Evolutionary conservation across 2,113 vertebrate species (phyloP).

Genomic region (Ivindomyrus marchei): DNA sequence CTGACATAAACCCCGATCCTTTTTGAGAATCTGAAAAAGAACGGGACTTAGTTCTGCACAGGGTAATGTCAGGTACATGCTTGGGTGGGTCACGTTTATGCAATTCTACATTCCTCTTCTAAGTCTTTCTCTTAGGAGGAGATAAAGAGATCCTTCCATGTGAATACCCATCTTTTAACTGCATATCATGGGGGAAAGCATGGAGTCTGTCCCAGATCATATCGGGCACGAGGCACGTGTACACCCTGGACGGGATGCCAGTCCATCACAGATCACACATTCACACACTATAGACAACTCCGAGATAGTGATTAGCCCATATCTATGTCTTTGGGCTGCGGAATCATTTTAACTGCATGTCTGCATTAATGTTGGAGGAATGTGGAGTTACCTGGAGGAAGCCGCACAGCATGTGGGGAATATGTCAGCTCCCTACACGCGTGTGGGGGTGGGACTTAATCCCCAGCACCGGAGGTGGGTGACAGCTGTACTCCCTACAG

Average conservation of each 20-base stretch:
- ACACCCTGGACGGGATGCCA: not conserved
- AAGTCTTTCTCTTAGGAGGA: not conserved
- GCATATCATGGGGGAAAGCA: not conserved
- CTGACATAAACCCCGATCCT: not conserved
- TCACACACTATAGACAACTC: not conserved
- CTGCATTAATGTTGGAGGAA: not conserved
- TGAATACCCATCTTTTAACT: not conserved
- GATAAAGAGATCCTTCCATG: not conserved
- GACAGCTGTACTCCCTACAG: not conserved
- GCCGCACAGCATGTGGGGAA: not conserved
- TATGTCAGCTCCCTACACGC: not conserved
- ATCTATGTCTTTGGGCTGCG: not conserved
- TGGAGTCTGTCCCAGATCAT: not conserved
- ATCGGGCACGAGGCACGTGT: not conserved
- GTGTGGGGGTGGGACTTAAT: not conserved
- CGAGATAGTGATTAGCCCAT: not conserved
- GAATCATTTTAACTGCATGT: not conserved
- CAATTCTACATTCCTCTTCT: not conserved
- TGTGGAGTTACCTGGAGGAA: not conserved
- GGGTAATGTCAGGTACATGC: not conserved
- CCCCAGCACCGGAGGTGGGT: not conserved
- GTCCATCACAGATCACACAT: not conserved
- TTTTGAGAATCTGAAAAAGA: not conserved
- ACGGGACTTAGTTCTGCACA: not conserved
- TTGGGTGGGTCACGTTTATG: not conserved